Evolutionary conservation across 2,113 vertebrate genomes (phyloP).

Genomic region (Falco punctatus): DNA sequence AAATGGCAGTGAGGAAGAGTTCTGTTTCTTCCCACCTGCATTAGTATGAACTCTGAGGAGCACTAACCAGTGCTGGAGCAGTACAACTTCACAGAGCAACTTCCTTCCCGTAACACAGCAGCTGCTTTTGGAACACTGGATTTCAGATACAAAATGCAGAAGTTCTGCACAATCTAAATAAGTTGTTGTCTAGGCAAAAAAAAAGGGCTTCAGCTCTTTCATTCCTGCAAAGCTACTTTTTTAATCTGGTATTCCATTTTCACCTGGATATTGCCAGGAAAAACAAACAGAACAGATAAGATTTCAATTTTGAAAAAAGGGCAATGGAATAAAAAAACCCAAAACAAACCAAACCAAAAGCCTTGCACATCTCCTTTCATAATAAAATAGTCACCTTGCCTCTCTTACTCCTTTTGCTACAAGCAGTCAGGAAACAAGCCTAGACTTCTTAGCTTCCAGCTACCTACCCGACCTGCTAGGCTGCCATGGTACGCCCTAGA

Average conservation of each 20-base stretch:
- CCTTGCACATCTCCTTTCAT: neutral
- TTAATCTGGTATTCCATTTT: neutral
- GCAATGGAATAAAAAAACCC: neutral
- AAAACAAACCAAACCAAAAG: neutral
- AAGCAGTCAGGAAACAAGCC: neutral
- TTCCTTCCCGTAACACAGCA: neutral
- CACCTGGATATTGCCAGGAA: neutral
- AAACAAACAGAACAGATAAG: neutral
- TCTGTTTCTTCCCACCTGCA: neutral
- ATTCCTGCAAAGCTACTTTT: neutral
- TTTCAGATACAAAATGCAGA: neutral
- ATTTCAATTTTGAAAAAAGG: neutral
- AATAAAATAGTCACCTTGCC: neutral
- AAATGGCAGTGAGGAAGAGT: neutral
- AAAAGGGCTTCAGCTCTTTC: neutral
- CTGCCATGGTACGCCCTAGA: fast-evolving
- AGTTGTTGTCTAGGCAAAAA: neutral
- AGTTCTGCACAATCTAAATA: neutral
- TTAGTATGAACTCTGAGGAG: neutral
- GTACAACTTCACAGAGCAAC: neutral
- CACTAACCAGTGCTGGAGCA: neutral
- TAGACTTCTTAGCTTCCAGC: neutral
- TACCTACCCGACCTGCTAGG: neutral
- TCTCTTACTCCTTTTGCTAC: neutral
- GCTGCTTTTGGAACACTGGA: neutral